These are phyloP conservation scores for Pseudorectes ferrugineus DNA, from an alignment of 2,113 vertebrate genomes.

Conservation along the genomic window DNA sequence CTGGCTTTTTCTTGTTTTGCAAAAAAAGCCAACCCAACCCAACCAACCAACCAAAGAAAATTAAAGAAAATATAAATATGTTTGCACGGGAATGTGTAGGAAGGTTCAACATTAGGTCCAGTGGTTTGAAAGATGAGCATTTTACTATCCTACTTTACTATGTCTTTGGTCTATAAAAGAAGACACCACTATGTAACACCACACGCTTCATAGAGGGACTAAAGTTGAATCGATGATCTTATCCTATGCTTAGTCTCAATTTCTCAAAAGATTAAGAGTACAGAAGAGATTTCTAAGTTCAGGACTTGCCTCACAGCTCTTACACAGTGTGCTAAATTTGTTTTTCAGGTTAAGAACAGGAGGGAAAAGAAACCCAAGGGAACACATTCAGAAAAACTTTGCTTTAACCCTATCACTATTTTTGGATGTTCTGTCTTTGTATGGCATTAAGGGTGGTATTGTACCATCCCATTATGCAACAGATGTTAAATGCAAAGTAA, in stretches of 20 bases:
- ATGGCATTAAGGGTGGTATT: slow-evolving; percentile 65
- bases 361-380: background rate
- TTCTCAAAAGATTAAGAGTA: background rate
- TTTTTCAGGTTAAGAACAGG: background rate
- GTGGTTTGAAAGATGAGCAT: background rate
- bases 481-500: slow-evolving; percentile 79
- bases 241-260: background rate
- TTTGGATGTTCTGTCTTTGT: slow-evolving; percentile 54
- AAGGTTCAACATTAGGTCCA: background rate
- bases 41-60: background rate
- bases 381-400: slow-evolving; percentile 39
- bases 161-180: background rate
- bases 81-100: background rate
- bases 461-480: slow-evolving; percentile 65
- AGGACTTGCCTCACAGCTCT: background rate
- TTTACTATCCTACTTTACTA: background rate
- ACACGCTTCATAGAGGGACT: background rate
- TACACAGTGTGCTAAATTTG: background rate
- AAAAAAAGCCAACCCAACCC: background rate
- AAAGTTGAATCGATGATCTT: background rate
- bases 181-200: background rate
- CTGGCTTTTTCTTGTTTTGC: background rate
- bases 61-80: background rate
- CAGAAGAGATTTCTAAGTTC: background rate
- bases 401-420: slow-evolving; percentile 61